Evolutionary conservation across 2,113 vertebrate genomes (phyloP), one percentile per base, ranked within the genome.

Genomic region (Anser cygnoides): DNA sequence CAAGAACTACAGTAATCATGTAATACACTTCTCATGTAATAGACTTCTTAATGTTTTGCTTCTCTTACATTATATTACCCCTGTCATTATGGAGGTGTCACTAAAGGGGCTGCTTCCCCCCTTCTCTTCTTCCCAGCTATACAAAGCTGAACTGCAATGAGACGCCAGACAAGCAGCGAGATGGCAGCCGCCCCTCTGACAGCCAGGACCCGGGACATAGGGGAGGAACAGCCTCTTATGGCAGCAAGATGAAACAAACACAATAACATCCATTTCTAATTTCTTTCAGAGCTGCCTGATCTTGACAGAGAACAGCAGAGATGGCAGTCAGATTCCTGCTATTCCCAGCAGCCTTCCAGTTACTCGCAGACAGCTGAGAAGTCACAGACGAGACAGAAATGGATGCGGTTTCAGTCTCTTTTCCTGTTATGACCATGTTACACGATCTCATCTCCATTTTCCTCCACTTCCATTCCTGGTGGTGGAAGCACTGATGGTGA

Each of bases 121-220:
- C 57, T 44, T 19, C 37, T 46, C 15, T 25, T 37, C 43, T 61
- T 37, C 80, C 44, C n/a, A 41, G n/a, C 50, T 37, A 2, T 6
- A 9, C 1, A 1, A 59, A 55, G 44, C 59, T 67, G 17, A 28
- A 8, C 31, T 13, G 11, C 8, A 72, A 13, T 6, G 20, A 74
- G 57, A 84, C 4, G 19, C 21, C 91, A 77, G 41, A 20, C 2
- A 3, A 52, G 43, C 39, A 66, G 31, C 0, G 4, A 63, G 35
- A 70, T 17, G 20, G 76, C 44, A 46, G 17, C 49, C 39, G 20
- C 35, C 43, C 68, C 63, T 18, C 28, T 0, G 0, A 28, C 2
- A 59, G 37, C 16, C 63, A 26, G 26, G 35, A 68, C 33, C 22
- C 61, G n/a, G 41, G 35, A 61, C 0, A 0, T 33, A 26, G 35